A percentile compares a stretch with the other conserved stretches of the same genome.
phyloP scores from a whole-genome alignment of 1,140 invertebrate species.

The Ips nitidus region DNA sequence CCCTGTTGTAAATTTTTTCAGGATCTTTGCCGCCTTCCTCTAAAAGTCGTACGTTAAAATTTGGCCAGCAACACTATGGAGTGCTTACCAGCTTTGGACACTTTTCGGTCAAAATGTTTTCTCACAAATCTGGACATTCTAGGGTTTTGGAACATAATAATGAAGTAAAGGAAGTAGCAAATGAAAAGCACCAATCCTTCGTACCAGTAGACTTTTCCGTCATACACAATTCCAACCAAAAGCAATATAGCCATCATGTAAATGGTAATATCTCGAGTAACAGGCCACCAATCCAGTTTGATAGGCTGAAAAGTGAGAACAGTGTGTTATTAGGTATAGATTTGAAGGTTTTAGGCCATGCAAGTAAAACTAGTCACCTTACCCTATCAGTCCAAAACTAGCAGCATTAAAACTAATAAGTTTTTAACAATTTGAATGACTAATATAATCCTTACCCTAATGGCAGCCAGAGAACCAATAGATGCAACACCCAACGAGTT shows the following conservation, averaged over 20 bases:
- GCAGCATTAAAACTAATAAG: too few species aligned
- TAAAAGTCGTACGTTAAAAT: constrained; percentile 1
- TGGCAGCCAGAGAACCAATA: constrained; percentile 75
- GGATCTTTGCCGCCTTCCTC: constrained; percentile 15
- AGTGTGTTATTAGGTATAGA: constrained; percentile 4
- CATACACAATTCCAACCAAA: constrained; percentile 77
- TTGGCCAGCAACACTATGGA: neutral
- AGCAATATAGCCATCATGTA: constrained; percentile 77
- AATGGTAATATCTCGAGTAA: constrained; percentile 80
- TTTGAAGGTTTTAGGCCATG: neutral
- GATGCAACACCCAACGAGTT: constrained; percentile 86
- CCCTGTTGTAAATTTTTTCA: constrained; percentile 25
- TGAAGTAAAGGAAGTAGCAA: constrained; percentile 68
- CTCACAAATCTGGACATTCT: constrained; percentile 49
- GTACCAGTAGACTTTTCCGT: constrained; percentile 77
- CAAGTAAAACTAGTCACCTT: neutral
- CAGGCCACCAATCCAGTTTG: constrained; percentile 79
- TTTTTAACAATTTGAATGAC: too few species aligned
- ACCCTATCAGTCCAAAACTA: neutral
- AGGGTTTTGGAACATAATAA: constrained; percentile 61
- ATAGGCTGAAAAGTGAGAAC: constrained; percentile 64
- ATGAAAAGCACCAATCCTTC: constrained; percentile 71
- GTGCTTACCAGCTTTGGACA: constrained; percentile 16
- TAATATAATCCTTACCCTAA: constrained; percentile 57
- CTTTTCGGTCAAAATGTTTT: constrained; percentile 21